Base-by-base conservation (phyloP, 2,113 vertebrate genomes). In the Indicator maculatus region DNA sequence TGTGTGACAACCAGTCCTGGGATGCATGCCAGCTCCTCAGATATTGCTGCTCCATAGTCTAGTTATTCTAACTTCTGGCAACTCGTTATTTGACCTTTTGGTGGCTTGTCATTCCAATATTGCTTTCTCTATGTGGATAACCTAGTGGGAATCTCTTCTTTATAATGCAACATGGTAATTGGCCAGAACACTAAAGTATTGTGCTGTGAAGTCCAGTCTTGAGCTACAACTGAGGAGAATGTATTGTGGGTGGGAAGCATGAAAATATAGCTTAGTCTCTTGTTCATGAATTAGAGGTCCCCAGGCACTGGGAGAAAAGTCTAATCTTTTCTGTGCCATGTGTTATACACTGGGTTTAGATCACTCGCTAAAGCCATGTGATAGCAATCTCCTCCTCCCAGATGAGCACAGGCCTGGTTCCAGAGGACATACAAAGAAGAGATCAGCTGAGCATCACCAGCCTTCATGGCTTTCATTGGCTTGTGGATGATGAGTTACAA, bases 51-150 rank as follows among this genome's bases (percentile, higher is more conserved):
- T 95, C 91, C 67, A 63, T 90, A 94, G 72, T 39, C 83, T 87
- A 90, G 94, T 96, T 95, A 91, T 94, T 96, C 93, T 95, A 94
- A 95, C 96, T 93, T 97, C 94, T 96, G 96, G 93, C 89, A 97
- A 86, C 85, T 95, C 94, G 95, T 96, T 96, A 92, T 88, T 97
- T 96, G 93, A 97, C 96, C 97, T 96, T 93, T 94, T 90, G 80
- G 96, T 95, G 95, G 76, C 93, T 96, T 90, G 94, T 88, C 65
- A 2, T 94, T 96, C 95, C 94, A 92, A 84, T 95, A 95, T 95
- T 86, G 75, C 61, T 91, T 95, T 91, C 88, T 91, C 61, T 38
- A 36, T 83, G 63, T 79, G 86, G 79, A 91, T 95, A 95, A 94
- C 93, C 90, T 88, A 90, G 65, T 3, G 50, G 73, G 86, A 95